These are phyloP conservation scores for Acanthosepion pharaonis DNA, from an alignment of 2,888 invertebrate species.

Conservation along the genomic window DNA sequence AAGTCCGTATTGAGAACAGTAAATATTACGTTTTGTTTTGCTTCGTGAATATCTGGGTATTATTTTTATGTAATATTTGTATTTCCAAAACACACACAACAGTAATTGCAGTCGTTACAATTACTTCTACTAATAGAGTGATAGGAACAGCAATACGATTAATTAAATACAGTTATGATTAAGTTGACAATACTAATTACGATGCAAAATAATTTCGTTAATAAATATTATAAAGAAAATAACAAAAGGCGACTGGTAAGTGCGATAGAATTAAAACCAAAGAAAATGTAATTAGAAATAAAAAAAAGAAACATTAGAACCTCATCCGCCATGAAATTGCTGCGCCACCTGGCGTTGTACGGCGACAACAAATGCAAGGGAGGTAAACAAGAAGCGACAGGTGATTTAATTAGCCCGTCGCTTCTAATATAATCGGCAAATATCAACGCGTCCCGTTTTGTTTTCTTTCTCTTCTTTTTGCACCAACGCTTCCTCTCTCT, in stretches of 20 bases:
- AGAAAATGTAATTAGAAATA: not conserved
- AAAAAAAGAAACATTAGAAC: not conserved
- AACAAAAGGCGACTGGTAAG: not conserved
- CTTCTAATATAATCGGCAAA: conserved; percentile 13
- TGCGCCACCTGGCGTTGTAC: not conserved
- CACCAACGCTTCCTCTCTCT: too few relatives aligned
- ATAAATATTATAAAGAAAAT: not conserved
- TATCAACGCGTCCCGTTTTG: not conserved
- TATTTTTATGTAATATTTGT: not conserved
- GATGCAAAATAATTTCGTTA: not conserved
- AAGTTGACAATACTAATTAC: not conserved
- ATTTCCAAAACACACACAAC: not conserved
- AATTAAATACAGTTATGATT: not conserved
- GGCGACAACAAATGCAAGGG: not conserved
- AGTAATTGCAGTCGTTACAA: not conserved
- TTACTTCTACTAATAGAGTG: not conserved
- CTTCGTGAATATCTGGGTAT: not conserved
- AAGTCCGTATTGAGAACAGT: not conserved
- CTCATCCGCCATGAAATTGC: not conserved
- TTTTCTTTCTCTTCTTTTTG: not conserved
- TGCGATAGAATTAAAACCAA: not conserved
- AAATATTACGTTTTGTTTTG: not conserved
- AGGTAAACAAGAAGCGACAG: conserved; percentile 33
- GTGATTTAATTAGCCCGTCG: not conserved
- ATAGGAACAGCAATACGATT: not conserved